Conservation (phyloP, 2,797 vertebrate species). For the Delichon dasypus region DNA sequence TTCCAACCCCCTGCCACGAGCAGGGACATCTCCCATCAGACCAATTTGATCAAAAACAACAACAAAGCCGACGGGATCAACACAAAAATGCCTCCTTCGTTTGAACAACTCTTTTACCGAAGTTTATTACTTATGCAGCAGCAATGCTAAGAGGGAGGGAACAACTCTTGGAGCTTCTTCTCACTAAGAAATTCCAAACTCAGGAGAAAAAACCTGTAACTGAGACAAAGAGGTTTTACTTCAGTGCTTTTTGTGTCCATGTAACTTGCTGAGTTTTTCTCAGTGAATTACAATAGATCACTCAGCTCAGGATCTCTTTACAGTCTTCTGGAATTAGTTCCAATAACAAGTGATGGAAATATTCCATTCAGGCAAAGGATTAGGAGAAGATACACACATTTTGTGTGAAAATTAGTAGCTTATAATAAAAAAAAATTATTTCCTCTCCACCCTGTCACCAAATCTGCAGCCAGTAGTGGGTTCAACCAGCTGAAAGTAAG, state of each 20-base stretch:
- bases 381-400: background rate
- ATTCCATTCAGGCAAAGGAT: background rate
- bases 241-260: background rate
- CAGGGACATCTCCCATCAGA: background rate
- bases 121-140: background rate
- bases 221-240: background rate
- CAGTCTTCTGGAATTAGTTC: background rate
- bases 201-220: background rate
- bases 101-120: background rate
- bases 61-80: background rate
- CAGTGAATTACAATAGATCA: background rate
- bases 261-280: background rate
- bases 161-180: background rate
- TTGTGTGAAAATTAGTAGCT: background rate
- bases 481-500: background rate
- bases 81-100: background rate
- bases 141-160: background rate
- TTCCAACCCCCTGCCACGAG: background rate
- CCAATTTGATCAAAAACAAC: background rate
- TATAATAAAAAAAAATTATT: fast-evolving
- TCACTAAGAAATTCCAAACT: background rate
- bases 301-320: background rate
- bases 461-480: background rate
- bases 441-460: background rate
- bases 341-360: background rate